Evolutionary conservation across 2,113 vertebrate species (phyloP).

Genomic region (Leucoraja erinaceus): DNA sequence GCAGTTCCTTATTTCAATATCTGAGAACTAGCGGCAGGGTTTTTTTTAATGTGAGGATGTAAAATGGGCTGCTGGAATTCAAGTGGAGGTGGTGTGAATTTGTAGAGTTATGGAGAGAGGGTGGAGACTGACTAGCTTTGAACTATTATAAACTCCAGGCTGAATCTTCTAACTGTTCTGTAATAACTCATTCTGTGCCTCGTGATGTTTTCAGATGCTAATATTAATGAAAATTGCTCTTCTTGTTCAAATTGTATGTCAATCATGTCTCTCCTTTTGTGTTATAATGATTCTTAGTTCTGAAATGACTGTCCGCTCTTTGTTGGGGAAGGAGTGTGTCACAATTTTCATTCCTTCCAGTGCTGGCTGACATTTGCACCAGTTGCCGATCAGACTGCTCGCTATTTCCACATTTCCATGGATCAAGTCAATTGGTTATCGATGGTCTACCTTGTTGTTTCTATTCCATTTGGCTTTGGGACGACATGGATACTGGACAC

Average conservation of each 20-base stretch:
- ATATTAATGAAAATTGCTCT: background rate
- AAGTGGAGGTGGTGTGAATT: too few relatives aligned
- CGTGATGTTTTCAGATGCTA: background rate
- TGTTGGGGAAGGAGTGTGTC: background rate
- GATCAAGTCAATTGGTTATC: conserved; percentile 77
- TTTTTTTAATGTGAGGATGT: too few relatives aligned
- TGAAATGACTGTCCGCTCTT: background rate
- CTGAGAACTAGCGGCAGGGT: too few relatives aligned
- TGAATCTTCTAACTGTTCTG: background rate
- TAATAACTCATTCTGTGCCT: background rate
- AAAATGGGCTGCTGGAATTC: too few relatives aligned
- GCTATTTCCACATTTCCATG: conserved; percentile 57
- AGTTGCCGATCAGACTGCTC: conserved; percentile 69
- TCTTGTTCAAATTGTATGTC: background rate
- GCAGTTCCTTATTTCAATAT: too few relatives aligned
- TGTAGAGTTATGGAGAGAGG: too few relatives aligned
- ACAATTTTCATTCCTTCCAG: conserved; percentile 51
- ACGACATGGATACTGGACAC: conserved; percentile 85
- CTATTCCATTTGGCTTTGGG: conserved; percentile 69
- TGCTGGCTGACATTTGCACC: conserved; percentile 89
- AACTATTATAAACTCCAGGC: background rate
- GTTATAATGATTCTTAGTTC: background rate
- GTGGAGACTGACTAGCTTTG: too few relatives aligned
- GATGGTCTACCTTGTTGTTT: conserved; percentile 73
- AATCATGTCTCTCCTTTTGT: background rate